Base-by-base conservation (phyloP, 2,113 vertebrate species). In the Pandion haliaetus region DNA sequence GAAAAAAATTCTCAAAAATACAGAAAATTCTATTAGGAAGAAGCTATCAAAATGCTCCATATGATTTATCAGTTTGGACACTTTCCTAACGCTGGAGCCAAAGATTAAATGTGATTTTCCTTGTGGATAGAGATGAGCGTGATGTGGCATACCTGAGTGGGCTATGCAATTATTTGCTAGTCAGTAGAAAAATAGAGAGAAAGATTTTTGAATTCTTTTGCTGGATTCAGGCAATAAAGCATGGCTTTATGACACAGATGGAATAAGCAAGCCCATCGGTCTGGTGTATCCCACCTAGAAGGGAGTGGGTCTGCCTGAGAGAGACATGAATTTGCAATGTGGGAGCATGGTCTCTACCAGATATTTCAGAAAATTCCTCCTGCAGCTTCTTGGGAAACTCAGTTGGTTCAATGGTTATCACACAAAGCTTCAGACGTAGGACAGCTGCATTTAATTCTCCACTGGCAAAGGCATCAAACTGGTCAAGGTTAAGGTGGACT, bases 1-100 rank as follows among this genome's bases (percentile, higher is more conserved):
- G 52, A 91, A 96, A 82, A 79, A 80, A 93, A 79, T 72, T 90
- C 78, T 93, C 54, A 86, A 76, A 93, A 88, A 90, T 36, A 92
- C 13, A 62, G 62, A 90, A 96, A 91, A 72, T 83, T 92, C 29
- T 82, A 9, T 80, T 61, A 73, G 66, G 31, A 71, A 80, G 94
- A 81, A 91, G 74, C 54, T 38, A 70, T 86, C 54, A 93, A 87
- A 91, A 58, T 66, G 57, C 24, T 90, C 49, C 40, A 9, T 63
- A 57, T 57, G 47, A 82, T 84, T 89, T 91, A 72, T 77, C 73
- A 52, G 52, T 91, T 36, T 45, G 61, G 94, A 76, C 28, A 38
- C 23, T 52, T 81, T 25, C 31, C 42, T 92, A 73, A 29, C 0
- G 0, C 44, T 80, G 32, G 24, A 91, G 70, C 62, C 67, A 86